These are phyloP conservation scores for Amblyjoppa fuscipennis DNA, from an alignment of 2,888 invertebrate genomes.

Conservation along the genomic window DNA sequence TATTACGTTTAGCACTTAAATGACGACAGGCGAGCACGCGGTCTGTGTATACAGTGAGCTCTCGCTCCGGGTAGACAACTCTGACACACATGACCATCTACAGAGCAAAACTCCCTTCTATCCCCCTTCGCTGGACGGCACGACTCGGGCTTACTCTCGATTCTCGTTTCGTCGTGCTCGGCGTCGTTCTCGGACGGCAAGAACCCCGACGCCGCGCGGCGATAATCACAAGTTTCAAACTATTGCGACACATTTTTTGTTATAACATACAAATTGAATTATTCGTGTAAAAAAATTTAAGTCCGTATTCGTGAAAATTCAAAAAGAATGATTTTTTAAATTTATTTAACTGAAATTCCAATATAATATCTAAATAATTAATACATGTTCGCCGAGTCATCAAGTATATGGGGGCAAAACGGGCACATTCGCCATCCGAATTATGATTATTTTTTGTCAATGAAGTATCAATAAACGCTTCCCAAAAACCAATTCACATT, in stretches of 20 bases:
- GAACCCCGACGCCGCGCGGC: background rate
- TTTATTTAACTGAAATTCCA: no score
- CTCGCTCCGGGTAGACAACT: conserved; percentile 61
- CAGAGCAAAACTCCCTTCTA: conserved; percentile 60
- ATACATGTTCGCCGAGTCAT: no score
- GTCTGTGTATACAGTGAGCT: conserved; percentile 12
- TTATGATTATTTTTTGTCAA: no score
- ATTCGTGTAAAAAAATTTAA: no score
- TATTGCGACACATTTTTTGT: conserved; percentile 7
- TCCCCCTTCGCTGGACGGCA: conserved; percentile 6
- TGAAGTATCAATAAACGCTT: no score
- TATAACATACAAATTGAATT: no score
- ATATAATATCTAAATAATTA: no score
- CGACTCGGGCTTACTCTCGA: conserved; percentile 31
- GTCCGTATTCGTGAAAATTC: no score
- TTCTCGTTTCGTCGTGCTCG: conserved; percentile 41
- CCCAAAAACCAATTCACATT: no score
- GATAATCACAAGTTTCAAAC: conserved; percentile 37
- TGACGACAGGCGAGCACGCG: background rate
- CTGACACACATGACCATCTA: conserved; percentile 77
- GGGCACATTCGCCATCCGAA: no score
- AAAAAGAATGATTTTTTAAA: no score
- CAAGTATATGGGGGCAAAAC: no score
- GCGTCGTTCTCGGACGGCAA: conserved; percentile 22
- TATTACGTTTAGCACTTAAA: conserved; percentile 31